phyloP scores from a whole-genome alignment of 1,140 invertebrate genomes.

The Drosophila lowei region DNA sequence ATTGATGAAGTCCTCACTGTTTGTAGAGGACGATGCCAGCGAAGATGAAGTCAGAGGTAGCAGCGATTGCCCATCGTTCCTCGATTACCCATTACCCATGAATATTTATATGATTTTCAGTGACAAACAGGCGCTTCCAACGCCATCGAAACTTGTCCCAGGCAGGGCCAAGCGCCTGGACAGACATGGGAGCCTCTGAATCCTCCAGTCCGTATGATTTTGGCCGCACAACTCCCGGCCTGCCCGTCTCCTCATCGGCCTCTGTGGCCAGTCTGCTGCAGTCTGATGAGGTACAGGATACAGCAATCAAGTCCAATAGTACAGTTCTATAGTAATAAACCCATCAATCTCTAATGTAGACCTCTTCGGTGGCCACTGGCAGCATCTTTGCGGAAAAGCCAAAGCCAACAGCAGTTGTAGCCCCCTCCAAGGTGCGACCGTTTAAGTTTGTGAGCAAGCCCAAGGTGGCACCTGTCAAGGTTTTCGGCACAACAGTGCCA shows the following conservation, averaged over 20 bases:
- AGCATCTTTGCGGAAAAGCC: slow-evolving; percentile 8
- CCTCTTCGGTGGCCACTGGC: slow-evolving; percentile 53
- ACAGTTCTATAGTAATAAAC: no score
- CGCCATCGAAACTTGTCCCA: slow-evolving; percentile 22
- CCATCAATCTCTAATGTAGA: slow-evolving; percentile 10
- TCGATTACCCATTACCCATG: no score
- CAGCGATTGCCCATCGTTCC: not conserved
- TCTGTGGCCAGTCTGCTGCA: slow-evolving; percentile 66
- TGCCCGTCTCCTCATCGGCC: slow-evolving; percentile 59
- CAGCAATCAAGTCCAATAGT: no score
- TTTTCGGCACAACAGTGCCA: slow-evolving; percentile 83
- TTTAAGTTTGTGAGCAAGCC: slow-evolving; percentile 70
- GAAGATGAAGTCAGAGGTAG: slow-evolving; percentile 47
- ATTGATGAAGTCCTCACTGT: slow-evolving; percentile 93
- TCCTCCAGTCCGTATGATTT: slow-evolving; percentile 68
- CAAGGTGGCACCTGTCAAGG: slow-evolving; percentile 81
- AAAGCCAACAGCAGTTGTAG: not conserved
- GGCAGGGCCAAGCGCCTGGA: slow-evolving; percentile 34
- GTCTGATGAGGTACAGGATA: slow-evolving; percentile 50
- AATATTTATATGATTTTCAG: not conserved
- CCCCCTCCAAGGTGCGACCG: slow-evolving; percentile 18
- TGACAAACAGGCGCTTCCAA: not conserved
- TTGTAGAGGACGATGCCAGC: slow-evolving; percentile 57
- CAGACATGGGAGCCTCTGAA: slow-evolving; percentile 55
- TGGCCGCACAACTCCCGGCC: slow-evolving; percentile 41